phyloP scores from a whole-genome alignment of 2,113 vertebrate species.

The Albula goreensis region DNA sequence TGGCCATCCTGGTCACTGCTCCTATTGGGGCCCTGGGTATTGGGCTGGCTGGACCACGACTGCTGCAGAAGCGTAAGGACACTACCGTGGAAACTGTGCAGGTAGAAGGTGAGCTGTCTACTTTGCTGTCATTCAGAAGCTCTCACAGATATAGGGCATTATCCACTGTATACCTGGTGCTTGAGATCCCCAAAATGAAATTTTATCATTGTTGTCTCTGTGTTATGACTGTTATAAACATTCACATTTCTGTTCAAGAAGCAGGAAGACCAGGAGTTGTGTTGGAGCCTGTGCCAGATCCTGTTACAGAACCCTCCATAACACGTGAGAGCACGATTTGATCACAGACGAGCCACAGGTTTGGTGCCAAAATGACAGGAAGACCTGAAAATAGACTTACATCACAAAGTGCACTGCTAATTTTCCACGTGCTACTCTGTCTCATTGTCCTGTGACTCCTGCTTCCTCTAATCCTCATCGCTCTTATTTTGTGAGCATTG shows the following conservation, averaged over 20 bases:
- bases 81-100: slow-evolving; percentile 36
- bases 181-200: too few species aligned
- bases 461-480: not conserved
- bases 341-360: not conserved
- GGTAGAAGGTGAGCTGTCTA: slow-evolving; percentile 25
- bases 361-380: not conserved
- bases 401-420: not conserved
- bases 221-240: not conserved
- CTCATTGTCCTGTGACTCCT: not conserved
- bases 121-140: too few species aligned
- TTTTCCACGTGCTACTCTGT: not conserved
- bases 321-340: not conserved
- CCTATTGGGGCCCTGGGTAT: slow-evolving; percentile 86
- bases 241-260: not conserved
- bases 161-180: too few species aligned
- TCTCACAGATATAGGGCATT: too few species aligned
- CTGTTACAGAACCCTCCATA: not conserved
- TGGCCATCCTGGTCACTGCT: slow-evolving; percentile 88
- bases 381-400: not conserved
- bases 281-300: not conserved
- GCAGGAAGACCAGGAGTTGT: not conserved
- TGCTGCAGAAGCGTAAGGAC: slow-evolving; percentile 72
- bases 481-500: not conserved
- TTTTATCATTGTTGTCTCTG: not conserved
- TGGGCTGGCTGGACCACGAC: slow-evolving; percentile 82